Percentiles rank a stretch among this genome's conserved stretches.
phyloP scores from a whole-genome alignment of 2,888 invertebrate genomes.

The Tipula unca region DNA sequence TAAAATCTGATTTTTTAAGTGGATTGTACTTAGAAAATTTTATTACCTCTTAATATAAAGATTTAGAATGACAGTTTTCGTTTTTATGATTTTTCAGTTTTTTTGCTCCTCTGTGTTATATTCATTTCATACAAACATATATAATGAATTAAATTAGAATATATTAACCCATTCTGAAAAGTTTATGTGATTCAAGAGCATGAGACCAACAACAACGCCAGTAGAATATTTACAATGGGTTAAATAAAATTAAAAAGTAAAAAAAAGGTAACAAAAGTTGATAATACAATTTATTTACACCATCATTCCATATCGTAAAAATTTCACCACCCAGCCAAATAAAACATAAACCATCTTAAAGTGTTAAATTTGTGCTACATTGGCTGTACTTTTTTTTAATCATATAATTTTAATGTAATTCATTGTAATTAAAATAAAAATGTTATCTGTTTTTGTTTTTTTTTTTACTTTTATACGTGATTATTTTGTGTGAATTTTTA shows the following conservation, averaged over 20 bases:
- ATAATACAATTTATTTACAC: background rate
- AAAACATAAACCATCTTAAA: background rate
- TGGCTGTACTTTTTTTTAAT: background rate
- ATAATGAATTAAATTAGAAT: background rate
- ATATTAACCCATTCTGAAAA: background rate
- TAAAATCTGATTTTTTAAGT: background rate
- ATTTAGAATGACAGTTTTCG: background rate
- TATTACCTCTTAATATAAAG: background rate
- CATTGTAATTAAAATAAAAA: constrained; percentile 8
- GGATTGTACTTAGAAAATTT: constrained; percentile 4
- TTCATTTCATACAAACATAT: background rate
- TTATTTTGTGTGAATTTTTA: constrained; percentile 14
- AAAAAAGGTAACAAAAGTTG: background rate
- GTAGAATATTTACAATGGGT: background rate
- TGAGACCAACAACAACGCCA: background rate
- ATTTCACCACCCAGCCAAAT: background rate
- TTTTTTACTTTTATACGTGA: background rate
- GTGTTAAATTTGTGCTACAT: constrained; percentile 8
- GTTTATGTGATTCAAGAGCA: background rate
- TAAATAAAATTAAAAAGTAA: background rate
- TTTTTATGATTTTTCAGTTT: background rate
- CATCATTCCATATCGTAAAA: background rate
- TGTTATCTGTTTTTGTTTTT: background rate
- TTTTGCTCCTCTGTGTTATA: background rate
- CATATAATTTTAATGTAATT: constrained; percentile 8